Conservation (phyloP, 1,140 invertebrate species). For the Halictus rubicundus region DNA sequence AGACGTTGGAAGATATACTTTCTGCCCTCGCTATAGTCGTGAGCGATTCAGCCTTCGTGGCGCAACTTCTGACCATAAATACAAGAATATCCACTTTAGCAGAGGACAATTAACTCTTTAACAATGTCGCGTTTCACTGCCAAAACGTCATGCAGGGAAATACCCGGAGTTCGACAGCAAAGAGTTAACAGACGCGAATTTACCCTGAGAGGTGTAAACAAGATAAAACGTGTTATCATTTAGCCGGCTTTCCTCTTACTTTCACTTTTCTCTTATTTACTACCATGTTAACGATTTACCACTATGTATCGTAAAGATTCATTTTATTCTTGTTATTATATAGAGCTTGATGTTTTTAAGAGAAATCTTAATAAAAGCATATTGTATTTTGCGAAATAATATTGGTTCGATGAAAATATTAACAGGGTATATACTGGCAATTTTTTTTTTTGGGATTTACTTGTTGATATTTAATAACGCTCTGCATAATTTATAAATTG, state of each 20-base stretch:
- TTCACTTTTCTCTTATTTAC: slow-evolving; percentile 69
- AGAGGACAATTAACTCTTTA: slow-evolving; percentile 83
- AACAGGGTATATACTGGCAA: background rate
- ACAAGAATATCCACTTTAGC: slow-evolving; percentile 87
- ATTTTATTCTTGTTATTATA: slow-evolving; percentile 25
- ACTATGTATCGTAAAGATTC: slow-evolving; percentile 39
- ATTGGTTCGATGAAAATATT: slow-evolving; percentile 39
- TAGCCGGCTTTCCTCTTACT: slow-evolving; percentile 74
- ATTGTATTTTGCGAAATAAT: slow-evolving; percentile 18
- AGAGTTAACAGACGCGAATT: slow-evolving; percentile 71
- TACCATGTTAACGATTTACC: slow-evolving; percentile 39
- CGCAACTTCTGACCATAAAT: slow-evolving; percentile 87
- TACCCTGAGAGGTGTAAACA: slow-evolving; percentile 58
- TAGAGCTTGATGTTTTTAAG: slow-evolving; percentile 28
- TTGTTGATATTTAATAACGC: background rate
- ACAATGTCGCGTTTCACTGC: too few species aligned
- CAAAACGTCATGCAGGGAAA: too few species aligned
- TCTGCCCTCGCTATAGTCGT: slow-evolving; percentile 85
- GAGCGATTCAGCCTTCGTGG: slow-evolving; percentile 86
- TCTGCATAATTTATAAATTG: background rate
- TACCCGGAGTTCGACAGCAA: too few species aligned
- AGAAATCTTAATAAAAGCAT: slow-evolving; percentile 15
- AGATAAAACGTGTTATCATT: slow-evolving; percentile 67
- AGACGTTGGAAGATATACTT: slow-evolving; percentile 84
- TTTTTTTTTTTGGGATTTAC: background rate